A percentile compares a stretch with the other conserved stretches of the same genome.
These are phyloP conservation scores for Montipora capitata DNA, from an alignment of 92 coral and sea anemone species.

Conservation along the genomic window DNA sequence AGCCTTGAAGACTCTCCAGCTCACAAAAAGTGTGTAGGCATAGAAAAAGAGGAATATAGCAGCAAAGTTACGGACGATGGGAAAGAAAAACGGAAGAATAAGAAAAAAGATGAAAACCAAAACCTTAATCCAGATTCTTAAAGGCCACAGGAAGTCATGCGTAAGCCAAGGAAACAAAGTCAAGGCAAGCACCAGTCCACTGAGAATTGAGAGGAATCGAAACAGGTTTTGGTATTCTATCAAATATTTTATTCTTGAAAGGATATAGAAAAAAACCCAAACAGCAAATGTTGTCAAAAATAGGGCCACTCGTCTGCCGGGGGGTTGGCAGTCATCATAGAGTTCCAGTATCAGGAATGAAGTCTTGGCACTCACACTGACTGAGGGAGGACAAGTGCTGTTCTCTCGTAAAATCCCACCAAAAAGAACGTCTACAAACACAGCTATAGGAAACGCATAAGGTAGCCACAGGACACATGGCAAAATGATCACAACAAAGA, in stretches of 20 bases:
- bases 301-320: neutral
- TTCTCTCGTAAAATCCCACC: slow-evolving; percentile 21
- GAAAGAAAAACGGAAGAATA: slow-evolving; percentile 40
- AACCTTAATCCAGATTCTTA: slow-evolving; percentile 12
- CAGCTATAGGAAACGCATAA: slow-evolving; percentile 15
- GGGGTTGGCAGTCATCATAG: slow-evolving; percentile 21
- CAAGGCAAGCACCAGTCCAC: neutral
- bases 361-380: neutral
- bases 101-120: slow-evolving; percentile 13
- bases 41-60: slow-evolving; percentile 34
- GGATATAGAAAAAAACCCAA: neutral
- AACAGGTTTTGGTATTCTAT: neutral
- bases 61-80: slow-evolving; percentile 41
- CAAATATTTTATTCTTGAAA: neutral
- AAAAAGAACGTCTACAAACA: slow-evolving; percentile 19
- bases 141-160: slow-evolving; percentile 24
- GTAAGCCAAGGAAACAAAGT: slow-evolving; percentile 33
- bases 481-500: slow-evolving; percentile 10
- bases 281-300: neutral
- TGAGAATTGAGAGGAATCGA: slow-evolving; percentile 8
- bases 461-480: slow-evolving; percentile 14
- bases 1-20: slow-evolving; percentile 46
- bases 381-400: neutral
- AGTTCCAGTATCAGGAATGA: slow-evolving; percentile 2
- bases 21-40: slow-evolving; percentile 12